phyloP scores from a whole-genome alignment of 35 echinoderm and acorn worm genomes.

The Amphiura filiformis region DNA sequence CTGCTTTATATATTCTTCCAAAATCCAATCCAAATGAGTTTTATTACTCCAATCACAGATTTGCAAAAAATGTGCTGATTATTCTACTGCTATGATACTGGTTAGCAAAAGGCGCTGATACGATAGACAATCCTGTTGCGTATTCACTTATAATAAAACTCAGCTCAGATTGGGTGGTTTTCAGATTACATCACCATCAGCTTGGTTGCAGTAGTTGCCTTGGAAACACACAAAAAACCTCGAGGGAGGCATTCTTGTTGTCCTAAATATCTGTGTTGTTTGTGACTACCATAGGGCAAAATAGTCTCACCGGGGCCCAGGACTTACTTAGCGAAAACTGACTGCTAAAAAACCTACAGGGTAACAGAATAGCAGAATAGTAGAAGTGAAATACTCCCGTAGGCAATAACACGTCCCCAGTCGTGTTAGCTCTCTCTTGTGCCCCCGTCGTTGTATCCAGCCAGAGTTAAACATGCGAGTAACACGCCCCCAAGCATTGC shows the following conservation, averaged over 20 bases:
- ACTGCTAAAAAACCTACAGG: too few species aligned
- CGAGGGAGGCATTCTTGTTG: neutral
- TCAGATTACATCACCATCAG: neutral
- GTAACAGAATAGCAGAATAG: too few species aligned
- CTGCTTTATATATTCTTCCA: neutral
- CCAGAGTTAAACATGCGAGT: neutral
- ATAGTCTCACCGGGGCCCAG: neutral
- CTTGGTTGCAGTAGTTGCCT: neutral
- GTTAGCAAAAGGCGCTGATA: too few species aligned
- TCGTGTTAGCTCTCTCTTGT: neutral
- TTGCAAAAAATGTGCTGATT: neutral
- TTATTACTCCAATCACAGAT: too few species aligned
- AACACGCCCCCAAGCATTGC: neutral
- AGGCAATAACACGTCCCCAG: neutral
- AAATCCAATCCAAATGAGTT: neutral
- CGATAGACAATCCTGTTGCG: neutral
- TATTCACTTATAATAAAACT: neutral
- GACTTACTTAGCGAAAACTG: too few species aligned
- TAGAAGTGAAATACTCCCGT: neutral
- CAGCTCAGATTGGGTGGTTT: neutral
- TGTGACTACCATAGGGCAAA: neutral
- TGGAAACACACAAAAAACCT: neutral
- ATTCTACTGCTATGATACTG: neutral
- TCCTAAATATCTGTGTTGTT: neutral
- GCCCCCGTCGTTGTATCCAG: neutral